Evolutionary conservation across 23 tunicate species (phyloP).

Genomic region (Trididemnum miniatum): DNA sequence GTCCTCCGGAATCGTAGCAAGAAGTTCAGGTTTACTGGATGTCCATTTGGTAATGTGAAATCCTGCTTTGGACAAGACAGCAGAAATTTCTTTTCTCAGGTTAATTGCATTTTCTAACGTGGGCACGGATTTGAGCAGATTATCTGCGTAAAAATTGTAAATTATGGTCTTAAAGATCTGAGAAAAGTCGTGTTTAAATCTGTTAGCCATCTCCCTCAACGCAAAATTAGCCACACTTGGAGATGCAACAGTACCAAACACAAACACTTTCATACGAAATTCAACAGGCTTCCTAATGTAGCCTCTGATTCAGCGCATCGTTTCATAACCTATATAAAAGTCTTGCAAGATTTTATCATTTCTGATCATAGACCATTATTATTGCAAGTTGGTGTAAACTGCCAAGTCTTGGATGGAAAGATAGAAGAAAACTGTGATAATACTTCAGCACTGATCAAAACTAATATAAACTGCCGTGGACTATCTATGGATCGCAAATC

Average conservation of each 20-base stretch:
- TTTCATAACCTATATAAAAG: too few relatives aligned
- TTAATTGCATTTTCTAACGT: background rate
- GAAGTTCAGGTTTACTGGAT: background rate
- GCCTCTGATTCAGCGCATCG: background rate
- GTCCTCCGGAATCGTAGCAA: too few relatives aligned
- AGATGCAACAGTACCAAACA: background rate
- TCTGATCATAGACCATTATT: too few relatives aligned
- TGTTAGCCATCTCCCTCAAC: background rate
- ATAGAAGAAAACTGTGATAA: too few relatives aligned
- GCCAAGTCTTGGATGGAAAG: too few relatives aligned
- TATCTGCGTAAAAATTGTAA: slow-evolving; percentile 37
- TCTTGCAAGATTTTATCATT: too few relatives aligned
- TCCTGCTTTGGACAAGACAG: slow-evolving; percentile 3
- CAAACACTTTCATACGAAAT: background rate
- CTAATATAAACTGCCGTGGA: too few relatives aligned
- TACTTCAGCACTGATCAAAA: too few relatives aligned
- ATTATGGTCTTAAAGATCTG: background rate
- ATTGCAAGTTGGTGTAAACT: too few relatives aligned
- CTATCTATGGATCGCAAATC: too few relatives aligned
- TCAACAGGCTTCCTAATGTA: background rate
- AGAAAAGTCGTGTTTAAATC: background rate
- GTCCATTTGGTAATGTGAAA: slow-evolving; percentile 38
- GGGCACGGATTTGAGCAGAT: slow-evolving; percentile 14
- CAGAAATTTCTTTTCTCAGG: background rate
- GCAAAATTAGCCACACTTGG: slow-evolving; percentile 11